Percentiles rank a stretch among this genome's conserved stretches.
Evolutionary conservation across 2,113 vertebrate genomes (phyloP).

Genomic region (Mandrillus leucophaeus): DNA sequence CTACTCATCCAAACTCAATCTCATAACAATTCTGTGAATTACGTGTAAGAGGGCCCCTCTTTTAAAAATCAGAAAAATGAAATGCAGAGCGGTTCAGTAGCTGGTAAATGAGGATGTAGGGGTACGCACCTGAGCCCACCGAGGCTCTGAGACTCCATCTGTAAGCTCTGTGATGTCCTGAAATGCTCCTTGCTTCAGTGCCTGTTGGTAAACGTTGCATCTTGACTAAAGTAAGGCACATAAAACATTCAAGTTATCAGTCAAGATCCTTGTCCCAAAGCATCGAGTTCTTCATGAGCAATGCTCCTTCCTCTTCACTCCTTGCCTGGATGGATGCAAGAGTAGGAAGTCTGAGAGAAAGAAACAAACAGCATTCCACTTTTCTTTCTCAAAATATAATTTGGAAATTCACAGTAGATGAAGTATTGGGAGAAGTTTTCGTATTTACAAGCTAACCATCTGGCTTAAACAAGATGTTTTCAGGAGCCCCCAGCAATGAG

Average conservation of each 20-base stretch:
- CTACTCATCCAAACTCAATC: not conserved
- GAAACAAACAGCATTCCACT: too few species aligned
- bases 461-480: not conserved
- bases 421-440: not conserved
- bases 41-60: fast-evolving
- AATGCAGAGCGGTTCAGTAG: not conserved
- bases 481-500: too few species aligned
- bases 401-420: not conserved
- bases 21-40: not conserved
- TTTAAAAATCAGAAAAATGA: not conserved
- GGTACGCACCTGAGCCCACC: fast-evolving
- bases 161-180: fast-evolving
- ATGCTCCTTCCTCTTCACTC: not conserved
- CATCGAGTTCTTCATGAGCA: fast-evolving
- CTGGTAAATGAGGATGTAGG: not conserved
- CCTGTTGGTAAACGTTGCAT: not conserved
- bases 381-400: not conserved
- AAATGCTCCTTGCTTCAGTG: fast-evolving
- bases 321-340: too few species aligned
- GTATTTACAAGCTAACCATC: not conserved
- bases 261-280: not conserved
- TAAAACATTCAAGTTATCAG: fast-evolving
- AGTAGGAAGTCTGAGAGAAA: too few species aligned
- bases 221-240: fast-evolving
- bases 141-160: not conserved